Base-by-base conservation (phyloP, 2,797 vertebrate species). In the Gallinago nigripennis region DNA sequence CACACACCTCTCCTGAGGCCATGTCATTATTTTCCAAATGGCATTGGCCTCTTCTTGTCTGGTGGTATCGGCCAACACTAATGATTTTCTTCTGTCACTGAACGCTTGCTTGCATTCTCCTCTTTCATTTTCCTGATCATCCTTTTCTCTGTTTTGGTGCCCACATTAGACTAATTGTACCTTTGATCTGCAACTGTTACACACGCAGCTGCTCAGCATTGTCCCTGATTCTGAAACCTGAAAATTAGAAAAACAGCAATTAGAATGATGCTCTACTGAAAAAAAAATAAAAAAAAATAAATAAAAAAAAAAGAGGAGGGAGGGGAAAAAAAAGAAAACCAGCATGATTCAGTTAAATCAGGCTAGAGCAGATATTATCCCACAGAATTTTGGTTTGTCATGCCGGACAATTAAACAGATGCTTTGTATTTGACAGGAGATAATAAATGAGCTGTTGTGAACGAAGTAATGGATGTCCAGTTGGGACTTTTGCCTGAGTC, bases 1-100 rank as follows among this genome's bases (percentile, higher is more conserved):
- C 94, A 91, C 90, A 91, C 93, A 82, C 94, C 86, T 94, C 93
- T 96, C 94, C 82, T 78, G 92, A 93, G 95, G 95, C 96, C 90
- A 10, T 88, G 93, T 86, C 93, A 93, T 96, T 95, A 90, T 94
- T 93, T 95, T 94, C 87, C 92, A 95, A 96, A 95, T 95, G 96
- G 64, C 80, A 71, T 3, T 91, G 93, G 89, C 90, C 91, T 94
- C 92, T 93, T 94, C 94, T 87, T 77, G 33, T 72, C 86, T 92
- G 70, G 54, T 96, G 89, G 63, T 90, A 84, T 88, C 16, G 56
- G 93, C 91, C 94, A 84, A 53, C 15, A 2, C 84, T 94, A 93
- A 96, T 95, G 84, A 92, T 91, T 95, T 86, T 94, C 70, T 88
- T 88, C 93, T 96, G 76, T 70, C 94, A 50, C 69, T 31, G 2